Base-by-base conservation (phyloP, 2,797 vertebrate species). In the Neopelma chrysocephalum region DNA sequence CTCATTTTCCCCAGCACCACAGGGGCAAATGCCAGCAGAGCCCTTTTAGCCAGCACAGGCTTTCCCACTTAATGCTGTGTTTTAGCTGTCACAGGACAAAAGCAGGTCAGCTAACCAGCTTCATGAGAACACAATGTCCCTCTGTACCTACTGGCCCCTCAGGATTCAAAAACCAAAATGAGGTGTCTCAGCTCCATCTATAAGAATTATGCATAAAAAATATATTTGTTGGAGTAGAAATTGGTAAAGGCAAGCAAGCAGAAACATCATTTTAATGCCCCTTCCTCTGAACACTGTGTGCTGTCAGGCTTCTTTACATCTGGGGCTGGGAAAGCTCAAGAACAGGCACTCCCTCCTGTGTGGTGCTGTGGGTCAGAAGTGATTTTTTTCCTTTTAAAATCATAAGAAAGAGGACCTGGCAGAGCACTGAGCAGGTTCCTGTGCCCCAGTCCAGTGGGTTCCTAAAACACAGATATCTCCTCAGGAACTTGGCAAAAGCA, bases 131-230 rank as follows among this genome's bases (percentile, higher is more conserved):
- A 18, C 31, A n/a, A 38, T 9, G 13, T 34, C 14, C 26, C 17
- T 29, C 26, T 66, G 56, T 20, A 70, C 12, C 15, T 47, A 36
- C 4, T 32, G 25, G 0, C 2, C 3, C 17, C 4, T 3, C 18
- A 34, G 8, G 38, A 60, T 19, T 60, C 31, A 73, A 48, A 73
- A 88, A 62, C 3, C 10, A 70, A 71, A 78, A 71, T 8, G 4
- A 72, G 38, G 7, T 19, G 23, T 12, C 31, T 87, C 56, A 31
- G 26, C 9, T 27, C 4, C 7, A 27, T 32, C 36, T 43, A 4
- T 47, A 80, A 85, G 48, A 19, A 40, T 64, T 11, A 68, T 15
- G 29, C 20, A 47, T 8, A 56, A 89, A 68, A 10, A 53, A 42
- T 11, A 0, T 5, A 34, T 29, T 9, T 34, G 18, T 53, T 65